Percentiles rank a stretch among this genome's conserved stretches.
Conservation (phyloP, 2,888 invertebrate genomes). For the Disparrhopalites patrizii region DNA sequence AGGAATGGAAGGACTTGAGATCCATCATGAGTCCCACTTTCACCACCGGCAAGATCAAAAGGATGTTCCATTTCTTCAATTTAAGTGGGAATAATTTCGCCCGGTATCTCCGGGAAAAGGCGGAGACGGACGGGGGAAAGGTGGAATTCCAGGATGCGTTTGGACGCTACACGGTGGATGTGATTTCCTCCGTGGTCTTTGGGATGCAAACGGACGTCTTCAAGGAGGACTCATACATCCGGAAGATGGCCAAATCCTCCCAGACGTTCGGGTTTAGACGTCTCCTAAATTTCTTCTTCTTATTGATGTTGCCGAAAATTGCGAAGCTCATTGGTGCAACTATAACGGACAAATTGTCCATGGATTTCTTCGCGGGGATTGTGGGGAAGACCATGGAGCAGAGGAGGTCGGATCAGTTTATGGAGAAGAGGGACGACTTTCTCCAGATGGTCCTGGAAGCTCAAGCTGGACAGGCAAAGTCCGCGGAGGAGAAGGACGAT, state of each 20-base stretch:
- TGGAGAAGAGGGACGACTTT: slow-evolving; percentile 58
- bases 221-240: not conserved
- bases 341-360: not conserved
- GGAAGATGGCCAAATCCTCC: slow-evolving; percentile 3
- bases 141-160: slow-evolving; percentile 13
- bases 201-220: slow-evolving; percentile 5
- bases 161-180: not conserved
- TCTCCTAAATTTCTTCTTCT: not conserved
- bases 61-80: slow-evolving; percentile 11
- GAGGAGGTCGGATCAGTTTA: not conserved
- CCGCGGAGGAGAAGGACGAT: slow-evolving; percentile 65
- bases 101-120: not conserved
- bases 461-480: slow-evolving; percentile 72
- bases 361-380: not conserved
- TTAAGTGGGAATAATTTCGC: not conserved
- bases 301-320: not conserved
- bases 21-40: slow-evolving; percentile 10
- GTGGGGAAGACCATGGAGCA: not conserved
- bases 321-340: not conserved
- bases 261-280: not conserved
- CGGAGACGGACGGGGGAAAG: too few relatives aligned
- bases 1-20: slow-evolving; percentile 15
- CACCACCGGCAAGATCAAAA: slow-evolving; percentile 11
- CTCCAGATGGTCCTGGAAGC: slow-evolving; percentile 68
- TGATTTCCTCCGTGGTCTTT: not conserved